Evolutionary conservation across 2,113 vertebrate genomes (phyloP).

Genomic region (Balaeniceps rex): DNA sequence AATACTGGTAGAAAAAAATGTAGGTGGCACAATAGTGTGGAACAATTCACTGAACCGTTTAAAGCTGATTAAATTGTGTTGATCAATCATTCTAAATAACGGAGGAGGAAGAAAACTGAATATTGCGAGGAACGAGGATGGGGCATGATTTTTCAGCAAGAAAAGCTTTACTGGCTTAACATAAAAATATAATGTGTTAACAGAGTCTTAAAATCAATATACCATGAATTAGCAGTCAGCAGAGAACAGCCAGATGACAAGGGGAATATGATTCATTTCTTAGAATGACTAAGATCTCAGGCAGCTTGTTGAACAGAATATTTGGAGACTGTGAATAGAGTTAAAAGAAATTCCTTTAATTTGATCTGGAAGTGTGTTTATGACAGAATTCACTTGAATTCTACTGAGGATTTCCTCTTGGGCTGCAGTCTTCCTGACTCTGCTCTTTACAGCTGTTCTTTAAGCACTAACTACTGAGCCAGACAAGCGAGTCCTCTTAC

Average conservation of each 20-base stretch:
- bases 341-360: conserved; percentile 60
- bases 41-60: conserved; percentile 8
- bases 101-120: neutral
- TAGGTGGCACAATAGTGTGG: neutral
- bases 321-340: conserved; percentile 24
- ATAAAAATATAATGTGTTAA: conserved; percentile 54
- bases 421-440: neutral
- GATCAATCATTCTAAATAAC: conserved; percentile 27
- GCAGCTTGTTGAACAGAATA: conserved; percentile 22
- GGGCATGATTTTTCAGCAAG: conserved; percentile 29
- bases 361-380: conserved; percentile 57
- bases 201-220: conserved; percentile 69
- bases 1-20: neutral
- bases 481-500: conserved; percentile 7
- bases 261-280: conserved; percentile 67
- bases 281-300: conserved; percentile 58
- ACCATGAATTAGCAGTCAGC: conserved; percentile 69
- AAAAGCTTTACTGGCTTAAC: conserved; percentile 55
- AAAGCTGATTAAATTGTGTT: conserved; percentile 17
- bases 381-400: conserved; percentile 40
- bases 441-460: conserved; percentile 36
- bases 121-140: neutral
- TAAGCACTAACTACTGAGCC: conserved; percentile 12
- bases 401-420: conserved; percentile 44
- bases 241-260: conserved; percentile 50